phyloP scores from a whole-genome alignment of 2,888 invertebrate genomes.

The Watsonalla cultraria region DNA sequence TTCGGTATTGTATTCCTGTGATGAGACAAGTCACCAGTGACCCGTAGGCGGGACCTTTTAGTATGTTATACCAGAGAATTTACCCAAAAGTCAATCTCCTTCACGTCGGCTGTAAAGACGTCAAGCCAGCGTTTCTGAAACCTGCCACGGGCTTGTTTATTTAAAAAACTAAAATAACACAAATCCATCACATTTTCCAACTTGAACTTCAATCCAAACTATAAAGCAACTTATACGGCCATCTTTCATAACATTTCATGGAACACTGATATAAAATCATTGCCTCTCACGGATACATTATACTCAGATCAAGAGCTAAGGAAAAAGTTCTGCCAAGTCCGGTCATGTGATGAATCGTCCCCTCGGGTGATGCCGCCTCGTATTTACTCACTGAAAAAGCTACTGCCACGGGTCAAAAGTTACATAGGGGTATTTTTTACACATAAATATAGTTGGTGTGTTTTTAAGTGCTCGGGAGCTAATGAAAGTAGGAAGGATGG shows the following conservation, averaged over 20 bases:
- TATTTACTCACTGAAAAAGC: constrained; percentile 38
- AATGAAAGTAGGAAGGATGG: not conserved
- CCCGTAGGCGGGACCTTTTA: too few relatives aligned
- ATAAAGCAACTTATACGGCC: not conserved
- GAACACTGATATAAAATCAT: constrained; percentile 28
- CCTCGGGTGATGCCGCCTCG: constrained; percentile 36
- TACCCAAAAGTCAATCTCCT: too few relatives aligned
- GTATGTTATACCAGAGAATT: too few relatives aligned
- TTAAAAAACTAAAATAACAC: too few relatives aligned
- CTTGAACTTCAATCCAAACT: not conserved
- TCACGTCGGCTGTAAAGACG: too few relatives aligned
- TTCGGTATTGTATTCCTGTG: too few relatives aligned
- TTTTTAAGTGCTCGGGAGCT: not conserved
- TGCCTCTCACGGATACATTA: constrained; percentile 23
- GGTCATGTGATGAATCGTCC: constrained; percentile 46
- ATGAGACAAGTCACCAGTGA: too few relatives aligned
- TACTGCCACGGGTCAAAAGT: constrained; percentile 19
- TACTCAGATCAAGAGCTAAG: constrained; percentile 17
- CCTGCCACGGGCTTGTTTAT: too few relatives aligned
- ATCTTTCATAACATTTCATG: constrained; percentile 5
- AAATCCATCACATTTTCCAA: not conserved
- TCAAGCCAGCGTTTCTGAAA: too few relatives aligned
- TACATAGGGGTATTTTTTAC: constrained; percentile 16
- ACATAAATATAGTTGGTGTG: not conserved
- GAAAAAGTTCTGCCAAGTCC: constrained; percentile 12